These are phyloP conservation scores for Bovichtus diacanthus DNA, from an alignment of 2,797 vertebrate genomes.

Conservation along the genomic window DNA sequence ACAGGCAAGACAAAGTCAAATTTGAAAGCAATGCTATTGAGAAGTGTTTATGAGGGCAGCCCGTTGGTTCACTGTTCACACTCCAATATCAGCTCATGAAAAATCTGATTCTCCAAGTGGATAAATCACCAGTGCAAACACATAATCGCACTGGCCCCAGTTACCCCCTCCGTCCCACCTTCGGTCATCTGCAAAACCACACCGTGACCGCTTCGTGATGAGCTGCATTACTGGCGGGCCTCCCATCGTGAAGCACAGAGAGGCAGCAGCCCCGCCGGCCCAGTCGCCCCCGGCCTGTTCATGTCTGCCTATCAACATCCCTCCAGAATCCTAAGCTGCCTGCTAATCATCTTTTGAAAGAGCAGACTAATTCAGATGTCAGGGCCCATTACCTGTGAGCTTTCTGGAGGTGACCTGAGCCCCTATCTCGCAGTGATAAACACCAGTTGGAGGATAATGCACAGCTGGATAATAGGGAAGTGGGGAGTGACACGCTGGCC, in stretches of 20 bases:
- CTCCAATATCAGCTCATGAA: slow-evolving; percentile 40
- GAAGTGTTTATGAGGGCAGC: slow-evolving; percentile 42
- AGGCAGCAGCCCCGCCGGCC: slow-evolving; percentile 30
- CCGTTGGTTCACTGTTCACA: slow-evolving; percentile 20
- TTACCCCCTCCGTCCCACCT: slow-evolving; percentile 35
- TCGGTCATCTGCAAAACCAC: slow-evolving; percentile 58
- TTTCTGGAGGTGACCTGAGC: slow-evolving; percentile 74
- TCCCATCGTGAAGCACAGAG: slow-evolving; percentile 54
- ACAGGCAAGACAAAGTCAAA: slow-evolving; percentile 46
- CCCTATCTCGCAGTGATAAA: slow-evolving; percentile 70
- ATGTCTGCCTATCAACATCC: slow-evolving; percentile 62
- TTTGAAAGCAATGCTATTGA: slow-evolving; percentile 31
- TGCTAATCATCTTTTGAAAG: slow-evolving; percentile 76
- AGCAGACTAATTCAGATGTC: slow-evolving; percentile 79
- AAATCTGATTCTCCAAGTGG: slow-evolving; percentile 36
- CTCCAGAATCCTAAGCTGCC: slow-evolving; percentile 69
- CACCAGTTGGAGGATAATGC: slow-evolving; percentile 65
- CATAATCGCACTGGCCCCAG: slow-evolving; percentile 32
- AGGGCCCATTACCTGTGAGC: slow-evolving; percentile 78
- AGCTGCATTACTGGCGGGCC: slow-evolving; percentile 58
- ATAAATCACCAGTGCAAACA: slow-evolving; percentile 52
- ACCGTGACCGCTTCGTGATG: slow-evolving; percentile 61
- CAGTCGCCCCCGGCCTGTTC: slow-evolving; percentile 47
- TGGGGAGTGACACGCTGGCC: slow-evolving; percentile 38
- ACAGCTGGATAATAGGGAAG: slow-evolving; percentile 72